phyloP scores from a whole-genome alignment of 1,140 invertebrate genomes.

The Lepidostoma basale region DNA sequence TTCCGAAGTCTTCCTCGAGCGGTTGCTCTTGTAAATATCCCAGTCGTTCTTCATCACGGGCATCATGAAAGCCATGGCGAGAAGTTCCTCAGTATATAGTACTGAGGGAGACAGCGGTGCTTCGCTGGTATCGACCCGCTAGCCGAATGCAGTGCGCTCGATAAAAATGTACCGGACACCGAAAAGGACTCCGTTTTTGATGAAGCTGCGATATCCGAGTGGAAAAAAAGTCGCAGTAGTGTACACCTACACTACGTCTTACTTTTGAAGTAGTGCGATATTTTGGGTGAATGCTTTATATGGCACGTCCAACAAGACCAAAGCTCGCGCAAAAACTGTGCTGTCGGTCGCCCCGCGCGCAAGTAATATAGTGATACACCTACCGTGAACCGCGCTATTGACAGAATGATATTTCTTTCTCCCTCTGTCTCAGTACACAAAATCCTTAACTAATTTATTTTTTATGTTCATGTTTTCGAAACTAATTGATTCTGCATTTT shows the following conservation, averaged over 20 bases:
- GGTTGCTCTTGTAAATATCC: constrained; percentile 87
- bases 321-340: constrained; percentile 1
- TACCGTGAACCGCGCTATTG: too few species aligned
- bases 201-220: constrained; percentile 1
- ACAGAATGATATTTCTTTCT: too few species aligned
- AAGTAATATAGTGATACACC: too few species aligned
- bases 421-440: too few species aligned
- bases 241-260: background rate
- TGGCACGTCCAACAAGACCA: background rate
- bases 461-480: too few species aligned
- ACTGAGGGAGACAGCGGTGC: constrained; percentile 15
- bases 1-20: constrained; percentile 74
- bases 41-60: constrained; percentile 91
- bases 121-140: constrained; percentile 22
- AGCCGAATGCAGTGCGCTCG: constrained; percentile 1
- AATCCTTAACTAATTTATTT: too few species aligned
- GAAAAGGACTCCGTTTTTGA: constrained; percentile 27
- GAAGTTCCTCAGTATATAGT: constrained; percentile 20
- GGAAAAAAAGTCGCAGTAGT: background rate
- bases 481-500: too few species aligned
- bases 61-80: constrained; percentile 91
- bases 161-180: background rate
- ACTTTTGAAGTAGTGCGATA: background rate
- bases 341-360: background rate
- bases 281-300: too few species aligned